A percentile compares a stretch with the other conserved stretches of the same genome.
Evolutionary conservation across 1,140 invertebrate species (phyloP).

Genomic region (Ditylenchus dipsaci): DNA sequence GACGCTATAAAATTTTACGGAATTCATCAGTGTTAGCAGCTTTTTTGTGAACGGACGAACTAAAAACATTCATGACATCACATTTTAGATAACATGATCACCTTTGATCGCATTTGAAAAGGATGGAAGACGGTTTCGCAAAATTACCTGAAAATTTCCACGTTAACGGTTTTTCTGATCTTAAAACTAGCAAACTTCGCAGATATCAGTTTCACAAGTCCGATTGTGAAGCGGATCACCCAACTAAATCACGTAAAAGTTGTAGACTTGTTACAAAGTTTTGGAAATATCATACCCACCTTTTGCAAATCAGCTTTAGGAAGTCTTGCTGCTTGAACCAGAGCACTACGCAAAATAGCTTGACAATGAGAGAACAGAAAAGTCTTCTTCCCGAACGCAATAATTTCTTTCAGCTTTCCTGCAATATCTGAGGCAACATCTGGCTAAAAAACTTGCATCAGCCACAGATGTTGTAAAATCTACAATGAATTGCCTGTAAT

Average conservation of each 20-base stretch:
- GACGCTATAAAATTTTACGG: constrained; percentile 2
- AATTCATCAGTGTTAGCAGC: constrained; percentile 12
- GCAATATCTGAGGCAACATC: not conserved
- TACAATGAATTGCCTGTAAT: not conserved
- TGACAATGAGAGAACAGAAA: constrained; percentile 9
- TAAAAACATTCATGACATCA: no score
- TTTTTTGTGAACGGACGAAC: constrained; percentile 3
- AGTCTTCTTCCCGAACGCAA: constrained; percentile 4
- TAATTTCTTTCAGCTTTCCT: not conserved
- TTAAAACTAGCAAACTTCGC: not conserved
- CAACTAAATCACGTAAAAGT: constrained; percentile 6
- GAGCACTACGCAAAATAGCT: constrained; percentile 7
- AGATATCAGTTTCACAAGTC: not conserved
- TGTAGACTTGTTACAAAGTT: not conserved
- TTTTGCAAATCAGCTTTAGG: constrained; percentile 26
- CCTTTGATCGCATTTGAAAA: not conserved
- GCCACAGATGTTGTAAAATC: no score
- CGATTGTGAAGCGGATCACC: constrained; percentile 26
- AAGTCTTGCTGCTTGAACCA: constrained; percentile 17
- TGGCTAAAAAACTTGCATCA: no score
- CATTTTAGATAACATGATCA: no score
- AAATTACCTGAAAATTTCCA: constrained; percentile 4
- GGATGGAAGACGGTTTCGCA: constrained; percentile 8
- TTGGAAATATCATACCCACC: not conserved
- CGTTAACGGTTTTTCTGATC: no score